Percentiles rank a stretch among this genome's conserved stretches.
phyloP scores from a whole-genome alignment of 2,113 vertebrate genomes.

The Sinosuthora webbiana region DNA sequence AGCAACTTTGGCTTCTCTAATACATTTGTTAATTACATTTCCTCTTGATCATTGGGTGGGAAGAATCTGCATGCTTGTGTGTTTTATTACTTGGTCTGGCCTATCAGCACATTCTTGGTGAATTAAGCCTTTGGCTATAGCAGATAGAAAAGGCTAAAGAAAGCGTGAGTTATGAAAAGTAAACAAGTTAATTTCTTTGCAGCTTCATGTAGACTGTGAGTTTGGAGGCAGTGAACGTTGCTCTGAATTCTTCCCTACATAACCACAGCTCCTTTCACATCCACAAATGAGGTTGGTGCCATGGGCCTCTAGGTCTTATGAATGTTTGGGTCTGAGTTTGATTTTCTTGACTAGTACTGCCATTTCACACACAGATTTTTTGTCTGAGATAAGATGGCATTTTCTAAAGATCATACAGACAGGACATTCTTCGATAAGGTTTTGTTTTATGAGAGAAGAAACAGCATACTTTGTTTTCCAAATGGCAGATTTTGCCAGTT shows the following conservation, averaged over 20 bases:
- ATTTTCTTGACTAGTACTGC: neutral
- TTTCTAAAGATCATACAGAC: neutral
- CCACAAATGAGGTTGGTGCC: neutral
- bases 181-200: conserved; percentile 35
- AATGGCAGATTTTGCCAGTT: neutral
- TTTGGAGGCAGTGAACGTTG: neutral
- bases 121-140: conserved; percentile 21
- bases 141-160: conserved; percentile 51
- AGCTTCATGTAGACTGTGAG: neutral
- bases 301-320: neutral
- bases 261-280: neutral
- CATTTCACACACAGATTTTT: neutral
- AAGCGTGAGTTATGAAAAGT: conserved; percentile 36
- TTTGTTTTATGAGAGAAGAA: neutral
- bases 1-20: conserved; percentile 76
- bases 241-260: neutral
- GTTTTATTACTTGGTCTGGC: conserved; percentile 76
- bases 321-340: neutral
- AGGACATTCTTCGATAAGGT: neutral
- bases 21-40: conserved; percentile 82
- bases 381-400: neutral
- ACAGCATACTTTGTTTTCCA: neutral
- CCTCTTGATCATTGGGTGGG: conserved; percentile 73
- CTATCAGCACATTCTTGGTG: conserved; percentile 79
- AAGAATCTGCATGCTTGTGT: conserved; percentile 72